Base-by-base conservation (phyloP, 2,888 invertebrate species). In the Apeira syringaria region DNA sequence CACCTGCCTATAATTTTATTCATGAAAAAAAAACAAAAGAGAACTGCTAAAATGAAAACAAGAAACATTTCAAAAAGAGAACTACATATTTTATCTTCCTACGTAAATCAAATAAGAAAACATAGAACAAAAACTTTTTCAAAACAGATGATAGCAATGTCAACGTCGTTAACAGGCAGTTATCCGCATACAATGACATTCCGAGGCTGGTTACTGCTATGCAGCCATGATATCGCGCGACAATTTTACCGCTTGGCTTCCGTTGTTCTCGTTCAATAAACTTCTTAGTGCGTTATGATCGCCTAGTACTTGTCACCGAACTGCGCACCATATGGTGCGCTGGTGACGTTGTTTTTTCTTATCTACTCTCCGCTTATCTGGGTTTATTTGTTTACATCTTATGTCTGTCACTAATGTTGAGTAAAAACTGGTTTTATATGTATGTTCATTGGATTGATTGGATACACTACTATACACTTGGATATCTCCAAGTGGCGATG, bases 271-370 rank as follows among this genome's bases (percentile, higher is more conserved):
- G 56, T 56, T 60, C 63, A 56, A 46, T 59, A 55, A 61, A 73
- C 61, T 72, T 78, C 77, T 64, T 70, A 51, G 56, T 55, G 54
- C 51, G 52, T 67, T 72, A 75, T 87, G 83, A 50, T 41, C 60
- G 66, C 69, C 85, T 87, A 69, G 87, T 87, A 87, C 70, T 77
- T 87, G 87, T 87, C 87, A 86, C 85, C 85, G 77, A 39, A 46
- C 50, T 42, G 53, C 51, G 56, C 51, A 53, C 51, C 56, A 56
- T 53, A 56, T 56, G 53, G 53, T 50, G 43, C 56, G 35, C 51
- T 51, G 53, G 39, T 50, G 44, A 46, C 45, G 30, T 41, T 50
- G 49, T 55, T 52, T 56, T 50, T 27, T 36, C 30, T 43, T 49
- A 47, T 51, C 57, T 53, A 59, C 47, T 34, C 15, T 35, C 34